Conservation (phyloP, 2,113 vertebrate genomes). For the Xenotilapia leptura region DNA sequence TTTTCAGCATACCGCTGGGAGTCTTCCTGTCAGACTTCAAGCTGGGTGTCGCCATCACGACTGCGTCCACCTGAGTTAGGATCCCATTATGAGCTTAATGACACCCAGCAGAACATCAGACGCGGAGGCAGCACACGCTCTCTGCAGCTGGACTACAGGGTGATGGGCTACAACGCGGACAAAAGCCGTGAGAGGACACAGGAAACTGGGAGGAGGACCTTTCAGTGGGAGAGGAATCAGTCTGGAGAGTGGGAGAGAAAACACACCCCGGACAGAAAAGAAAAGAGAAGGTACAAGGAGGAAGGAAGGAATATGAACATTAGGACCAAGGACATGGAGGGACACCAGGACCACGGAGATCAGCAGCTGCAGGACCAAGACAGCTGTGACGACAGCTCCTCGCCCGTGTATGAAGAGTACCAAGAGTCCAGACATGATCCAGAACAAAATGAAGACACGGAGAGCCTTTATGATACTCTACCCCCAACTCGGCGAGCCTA, state of each 20-base stretch:
- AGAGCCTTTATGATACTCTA: constrained; percentile 79
- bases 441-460: background rate
- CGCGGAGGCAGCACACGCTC: constrained; percentile 61
- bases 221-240: constrained; percentile 65
- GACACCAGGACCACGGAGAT: background rate
- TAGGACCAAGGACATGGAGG: constrained; percentile 7
- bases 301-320: background rate
- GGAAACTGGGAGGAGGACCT: constrained; percentile 15
- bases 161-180: constrained; percentile 25
- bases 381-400: constrained; percentile 72
- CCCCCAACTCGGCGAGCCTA: constrained; percentile 77
- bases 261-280: background rate
- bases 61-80: constrained; percentile 62
- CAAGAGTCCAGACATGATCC: constrained; percentile 15
- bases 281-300: background rate
- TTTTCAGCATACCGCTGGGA: constrained; percentile 86
- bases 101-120: constrained; percentile 35
- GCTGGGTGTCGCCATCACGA: constrained; percentile 82
- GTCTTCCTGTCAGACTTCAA: constrained; percentile 83
- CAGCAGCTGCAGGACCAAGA: background rate
- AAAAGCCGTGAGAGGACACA: constrained; percentile 66
- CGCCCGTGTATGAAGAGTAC: constrained; percentile 82
- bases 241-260: constrained; percentile 58
- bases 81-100: constrained; percentile 30
- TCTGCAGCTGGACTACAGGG: constrained; percentile 61